These are phyloP conservation scores for Odiellus spinosus DNA, from an alignment of 2,888 invertebrate species.

Conservation along the genomic window DNA sequence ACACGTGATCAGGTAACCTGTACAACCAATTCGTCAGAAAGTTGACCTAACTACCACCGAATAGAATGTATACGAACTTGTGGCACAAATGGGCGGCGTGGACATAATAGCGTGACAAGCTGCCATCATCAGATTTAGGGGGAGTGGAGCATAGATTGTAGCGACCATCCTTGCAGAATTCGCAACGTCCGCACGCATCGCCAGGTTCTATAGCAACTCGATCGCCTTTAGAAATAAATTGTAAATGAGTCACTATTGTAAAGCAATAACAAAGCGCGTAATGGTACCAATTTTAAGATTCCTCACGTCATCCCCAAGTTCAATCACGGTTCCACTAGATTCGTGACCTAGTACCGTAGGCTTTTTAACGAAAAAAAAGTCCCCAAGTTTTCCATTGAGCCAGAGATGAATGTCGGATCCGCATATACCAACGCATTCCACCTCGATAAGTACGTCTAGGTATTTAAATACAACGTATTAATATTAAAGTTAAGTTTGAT, in stretches of 20 bases:
- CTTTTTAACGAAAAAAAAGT: conserved; percentile 61
- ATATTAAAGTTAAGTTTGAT: neutral
- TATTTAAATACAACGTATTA: neutral
- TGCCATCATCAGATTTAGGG: conserved; percentile 78
- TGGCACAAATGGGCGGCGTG: conserved; percentile 50
- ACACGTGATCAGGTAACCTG: conserved; percentile 74
- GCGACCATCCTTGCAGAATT: conserved; percentile 66
- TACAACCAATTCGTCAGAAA: conserved; percentile 7
- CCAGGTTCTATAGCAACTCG: conserved; percentile 91
- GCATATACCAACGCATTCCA: conserved; percentile 67
- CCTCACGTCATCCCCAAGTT: conserved; percentile 46
- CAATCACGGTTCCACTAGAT: conserved; percentile 41
- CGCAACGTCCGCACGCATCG: conserved; percentile 66
- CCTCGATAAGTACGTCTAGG: conserved; percentile 15
- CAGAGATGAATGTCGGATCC: conserved; percentile 87
- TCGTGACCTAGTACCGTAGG: conserved; percentile 96
- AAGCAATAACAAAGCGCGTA: neutral
- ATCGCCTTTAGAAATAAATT: conserved; percentile 45
- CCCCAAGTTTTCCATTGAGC: conserved; percentile 64
- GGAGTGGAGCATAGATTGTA: conserved; percentile 95
- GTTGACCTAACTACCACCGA: neutral
- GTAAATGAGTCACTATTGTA: conserved; percentile 17
- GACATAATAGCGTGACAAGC: conserved; percentile 64
- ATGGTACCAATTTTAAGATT: conserved; percentile 39
- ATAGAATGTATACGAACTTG: conserved; percentile 28